These are phyloP conservation scores for Cacatua alba DNA, from an alignment of 2,113 vertebrate species.

Conservation along the genomic window DNA sequence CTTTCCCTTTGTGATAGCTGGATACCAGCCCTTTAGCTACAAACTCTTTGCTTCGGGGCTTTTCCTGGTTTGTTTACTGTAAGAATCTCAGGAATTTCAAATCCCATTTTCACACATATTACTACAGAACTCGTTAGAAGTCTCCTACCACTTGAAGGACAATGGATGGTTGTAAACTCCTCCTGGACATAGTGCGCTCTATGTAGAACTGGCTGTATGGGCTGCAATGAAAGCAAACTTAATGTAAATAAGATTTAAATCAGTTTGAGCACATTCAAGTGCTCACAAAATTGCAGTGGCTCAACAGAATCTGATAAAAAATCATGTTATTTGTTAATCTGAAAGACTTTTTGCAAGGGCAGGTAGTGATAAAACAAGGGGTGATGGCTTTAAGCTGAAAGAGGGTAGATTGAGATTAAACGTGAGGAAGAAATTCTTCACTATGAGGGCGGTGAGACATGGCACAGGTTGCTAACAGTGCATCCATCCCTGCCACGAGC, in stretches of 20 bases:
- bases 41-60: neutral
- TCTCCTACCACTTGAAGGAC: neutral
- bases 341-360: neutral
- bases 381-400: neutral
- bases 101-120: neutral
- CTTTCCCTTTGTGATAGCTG: neutral
- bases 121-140: neutral
- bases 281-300: neutral
- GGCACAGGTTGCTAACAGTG: neutral
- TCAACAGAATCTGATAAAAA: neutral
- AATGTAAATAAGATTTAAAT: neutral
- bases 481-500: neutral
- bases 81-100: constrained; percentile 15
- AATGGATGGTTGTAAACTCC: neutral
- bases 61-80: neutral
- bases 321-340: fast-evolving
- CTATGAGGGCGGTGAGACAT: neutral
- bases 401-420: neutral
- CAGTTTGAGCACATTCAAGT: neutral
- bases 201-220: neutral
- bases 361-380: neutral
- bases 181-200: neutral
- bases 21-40: neutral
- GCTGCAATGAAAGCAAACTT: neutral
- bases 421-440: neutral